phyloP scores from a whole-genome alignment of 2,797 vertebrate genomes.

The Paedocypris micromegethes region DNA sequence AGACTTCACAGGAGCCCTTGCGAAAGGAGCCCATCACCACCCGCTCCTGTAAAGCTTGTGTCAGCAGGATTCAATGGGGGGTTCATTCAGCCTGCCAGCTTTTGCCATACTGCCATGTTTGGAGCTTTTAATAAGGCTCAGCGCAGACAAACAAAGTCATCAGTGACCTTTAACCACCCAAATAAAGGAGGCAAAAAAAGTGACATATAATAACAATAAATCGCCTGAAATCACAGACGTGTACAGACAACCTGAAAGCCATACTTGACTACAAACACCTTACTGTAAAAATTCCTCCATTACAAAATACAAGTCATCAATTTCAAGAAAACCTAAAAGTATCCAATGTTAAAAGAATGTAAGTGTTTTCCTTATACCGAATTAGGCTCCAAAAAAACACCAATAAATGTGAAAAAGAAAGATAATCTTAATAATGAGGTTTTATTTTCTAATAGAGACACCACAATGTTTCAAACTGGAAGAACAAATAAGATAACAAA shows the following conservation, averaged over 20 bases:
- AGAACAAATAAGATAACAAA: no score
- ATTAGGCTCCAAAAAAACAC: no score
- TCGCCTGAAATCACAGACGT: slow-evolving; percentile 33
- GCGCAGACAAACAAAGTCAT: slow-evolving; percentile 19
- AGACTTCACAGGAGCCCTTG: slow-evolving; percentile 16
- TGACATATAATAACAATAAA: slow-evolving; percentile 52
- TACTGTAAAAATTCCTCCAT: no score
- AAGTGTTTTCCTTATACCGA: not conserved
- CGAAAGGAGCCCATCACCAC: slow-evolving; percentile 22
- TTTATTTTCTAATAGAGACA: no score
- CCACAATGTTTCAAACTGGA: no score
- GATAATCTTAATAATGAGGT: no score
- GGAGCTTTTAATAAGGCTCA: slow-evolving; percentile 9
- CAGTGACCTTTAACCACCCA: slow-evolving; percentile 31
- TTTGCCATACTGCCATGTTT: not conserved
- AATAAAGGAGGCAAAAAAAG: slow-evolving; percentile 17
- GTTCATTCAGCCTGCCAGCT: slow-evolving; percentile 10
- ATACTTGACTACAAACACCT: no score
- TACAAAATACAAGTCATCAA: no score
- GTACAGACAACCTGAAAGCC: slow-evolving; percentile 3
- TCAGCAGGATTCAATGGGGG: slow-evolving; percentile 21
- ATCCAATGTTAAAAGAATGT: no score
- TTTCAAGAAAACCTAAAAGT: slow-evolving; percentile 18
- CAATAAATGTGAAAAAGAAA: no score
- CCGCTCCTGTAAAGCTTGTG: slow-evolving; percentile 19